Percentiles rank a stretch among this genome's conserved stretches.
These are phyloP conservation scores for Sternotherus odoratus DNA, from an alignment of 2,797 vertebrate genomes.

Conservation along the genomic window DNA sequence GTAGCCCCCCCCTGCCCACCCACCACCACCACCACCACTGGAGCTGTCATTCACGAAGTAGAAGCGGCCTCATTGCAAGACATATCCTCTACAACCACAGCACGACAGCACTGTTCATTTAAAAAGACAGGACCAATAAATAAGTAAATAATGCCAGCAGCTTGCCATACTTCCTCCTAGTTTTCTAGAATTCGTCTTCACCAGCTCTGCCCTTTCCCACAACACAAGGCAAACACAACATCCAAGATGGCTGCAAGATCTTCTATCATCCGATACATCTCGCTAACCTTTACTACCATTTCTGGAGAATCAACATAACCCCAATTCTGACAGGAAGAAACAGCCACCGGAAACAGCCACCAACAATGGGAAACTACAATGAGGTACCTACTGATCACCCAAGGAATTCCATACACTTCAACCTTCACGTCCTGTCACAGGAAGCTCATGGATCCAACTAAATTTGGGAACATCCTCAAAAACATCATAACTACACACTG, in stretches of 20 bases:
- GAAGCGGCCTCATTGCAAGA: background rate
- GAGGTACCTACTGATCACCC: background rate
- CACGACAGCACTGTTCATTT: no score
- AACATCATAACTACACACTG: background rate
- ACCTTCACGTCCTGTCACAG: background rate
- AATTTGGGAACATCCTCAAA: background rate
- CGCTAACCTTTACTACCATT: background rate
- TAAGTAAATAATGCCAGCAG: background rate
- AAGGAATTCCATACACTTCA: background rate
- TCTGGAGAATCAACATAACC: background rate
- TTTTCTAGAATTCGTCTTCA: background rate
- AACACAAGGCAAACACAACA: background rate
- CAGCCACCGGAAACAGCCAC: background rate
- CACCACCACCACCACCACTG: background rate
- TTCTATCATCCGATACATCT: background rate
- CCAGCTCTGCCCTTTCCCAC: background rate
- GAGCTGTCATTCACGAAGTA: background rate
- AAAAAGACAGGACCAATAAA: background rate
- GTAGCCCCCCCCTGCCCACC: no score
- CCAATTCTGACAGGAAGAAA: background rate
- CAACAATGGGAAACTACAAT: background rate
- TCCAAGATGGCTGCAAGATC: rapidly evolving
- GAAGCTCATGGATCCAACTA: background rate
- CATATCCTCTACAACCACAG: background rate
- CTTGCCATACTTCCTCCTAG: background rate